phyloP scores from a whole-genome alignment of 2,113 vertebrate genomes.

The Oreochromis niloticus region DNA sequence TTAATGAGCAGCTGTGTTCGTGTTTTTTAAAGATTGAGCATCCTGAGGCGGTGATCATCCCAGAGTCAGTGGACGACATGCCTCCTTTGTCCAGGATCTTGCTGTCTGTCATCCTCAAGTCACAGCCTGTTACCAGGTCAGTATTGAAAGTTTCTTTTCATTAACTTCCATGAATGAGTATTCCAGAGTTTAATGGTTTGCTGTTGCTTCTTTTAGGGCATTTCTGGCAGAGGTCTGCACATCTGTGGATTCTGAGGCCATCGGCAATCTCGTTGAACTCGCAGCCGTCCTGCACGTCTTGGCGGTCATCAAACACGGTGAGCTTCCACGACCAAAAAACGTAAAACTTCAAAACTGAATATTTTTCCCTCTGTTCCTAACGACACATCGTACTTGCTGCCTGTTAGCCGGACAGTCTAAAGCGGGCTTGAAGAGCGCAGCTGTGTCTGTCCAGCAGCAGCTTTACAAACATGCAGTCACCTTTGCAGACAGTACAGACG shows the following conservation, averaged over 20 bases:
- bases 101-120: slow-evolving; percentile 76
- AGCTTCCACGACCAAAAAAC: slow-evolving; percentile 15
- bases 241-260: slow-evolving; percentile 75
- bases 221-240: slow-evolving; percentile 79
- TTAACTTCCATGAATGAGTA: background rate
- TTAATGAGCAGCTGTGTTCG: background rate
- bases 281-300: slow-evolving; percentile 73
- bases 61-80: slow-evolving; percentile 76
- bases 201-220: slow-evolving; percentile 66
- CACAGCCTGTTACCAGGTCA: slow-evolving; percentile 78
- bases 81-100: slow-evolving; percentile 82
- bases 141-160: background rate
- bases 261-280: slow-evolving; percentile 77
- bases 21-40: slow-evolving; percentile 58
- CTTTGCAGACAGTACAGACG: slow-evolving; percentile 46
- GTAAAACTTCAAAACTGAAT: background rate
- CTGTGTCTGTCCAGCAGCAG: slow-evolving; percentile 69
- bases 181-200: background rate
- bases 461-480: slow-evolving; percentile 63
- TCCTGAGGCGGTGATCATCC: slow-evolving; percentile 66
- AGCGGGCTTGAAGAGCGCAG: slow-evolving; percentile 68
- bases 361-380: background rate
- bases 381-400: background rate
- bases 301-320: slow-evolving; percentile 76
- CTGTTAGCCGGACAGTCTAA: slow-evolving; percentile 65